phyloP scores from a whole-genome alignment of 1,140 invertebrate species.

The Bombyx mandarina region DNA sequence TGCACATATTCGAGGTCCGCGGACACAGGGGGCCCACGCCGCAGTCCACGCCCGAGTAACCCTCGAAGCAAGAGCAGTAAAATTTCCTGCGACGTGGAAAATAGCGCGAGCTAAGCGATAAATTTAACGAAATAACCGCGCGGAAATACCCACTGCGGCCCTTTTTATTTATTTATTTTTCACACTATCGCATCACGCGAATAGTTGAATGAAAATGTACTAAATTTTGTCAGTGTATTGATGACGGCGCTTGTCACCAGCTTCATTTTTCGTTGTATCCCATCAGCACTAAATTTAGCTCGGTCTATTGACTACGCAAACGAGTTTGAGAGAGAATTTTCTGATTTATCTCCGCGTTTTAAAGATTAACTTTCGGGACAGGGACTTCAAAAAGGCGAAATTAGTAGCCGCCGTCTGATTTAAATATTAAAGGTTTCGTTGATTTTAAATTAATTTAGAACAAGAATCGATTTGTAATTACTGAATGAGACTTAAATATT shows the following conservation, averaged over 20 bases:
- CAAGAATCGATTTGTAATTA: too few relatives aligned
- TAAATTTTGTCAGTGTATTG: not conserved
- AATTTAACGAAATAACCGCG: constrained; percentile 19
- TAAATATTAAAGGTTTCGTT: too few relatives aligned
- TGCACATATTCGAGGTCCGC: constrained; percentile 76
- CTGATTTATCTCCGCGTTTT: constrained; percentile 17
- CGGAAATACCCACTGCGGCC: constrained; percentile 11
- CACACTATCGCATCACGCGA: too few relatives aligned
- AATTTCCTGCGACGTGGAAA: constrained; percentile 67
- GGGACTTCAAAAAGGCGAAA: too few relatives aligned
- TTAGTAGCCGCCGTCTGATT: too few relatives aligned
- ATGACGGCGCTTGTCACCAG: not conserved
- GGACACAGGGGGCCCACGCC: constrained; percentile 81
- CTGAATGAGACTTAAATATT: too few relatives aligned
- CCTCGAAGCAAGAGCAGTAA: constrained; percentile 80
- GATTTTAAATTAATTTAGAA: too few relatives aligned
- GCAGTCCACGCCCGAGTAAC: constrained; percentile 80
- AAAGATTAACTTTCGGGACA: not conserved
- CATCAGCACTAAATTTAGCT: constrained; percentile 29
- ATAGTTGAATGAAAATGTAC: too few relatives aligned
- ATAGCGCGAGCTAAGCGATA: constrained; percentile 24
- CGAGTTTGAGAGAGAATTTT: constrained; percentile 25
- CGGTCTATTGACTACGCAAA: constrained; percentile 29
- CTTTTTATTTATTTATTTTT: not conserved
- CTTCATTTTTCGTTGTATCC: constrained; percentile 14